A percentile compares a stretch with the other conserved stretches of the same genome.
Evolutionary conservation across 1,140 invertebrate species (phyloP).

Genomic region (Contarinia nasturtii): DNA sequence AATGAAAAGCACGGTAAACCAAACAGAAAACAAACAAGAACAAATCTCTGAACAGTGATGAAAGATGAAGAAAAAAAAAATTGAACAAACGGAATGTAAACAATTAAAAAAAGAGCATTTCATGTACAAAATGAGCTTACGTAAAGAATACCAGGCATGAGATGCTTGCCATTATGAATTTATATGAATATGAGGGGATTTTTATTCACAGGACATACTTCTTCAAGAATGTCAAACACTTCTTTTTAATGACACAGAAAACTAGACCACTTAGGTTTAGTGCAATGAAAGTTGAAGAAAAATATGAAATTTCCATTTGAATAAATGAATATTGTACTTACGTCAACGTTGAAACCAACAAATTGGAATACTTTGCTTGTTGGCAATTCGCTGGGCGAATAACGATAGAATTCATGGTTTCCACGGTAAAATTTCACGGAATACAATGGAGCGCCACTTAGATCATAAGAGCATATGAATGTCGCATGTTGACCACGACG

Average conservation of each 20-base stretch:
- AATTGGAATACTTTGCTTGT: slow-evolving; percentile 48
- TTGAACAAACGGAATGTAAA: not conserved
- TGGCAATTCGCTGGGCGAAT: slow-evolving; percentile 44
- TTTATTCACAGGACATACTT: too few species aligned
- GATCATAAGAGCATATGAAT: slow-evolving; percentile 49
- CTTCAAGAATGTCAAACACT: too few species aligned
- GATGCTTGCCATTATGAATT: too few species aligned
- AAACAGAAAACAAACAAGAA: not conserved
- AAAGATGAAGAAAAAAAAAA: not conserved
- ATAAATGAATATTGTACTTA: slow-evolving; percentile 31
- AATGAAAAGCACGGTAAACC: too few species aligned
- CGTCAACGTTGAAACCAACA: slow-evolving; percentile 51
- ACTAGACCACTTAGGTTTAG: too few species aligned
- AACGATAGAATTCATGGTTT: slow-evolving; percentile 56
- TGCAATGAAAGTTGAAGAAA: not conserved
- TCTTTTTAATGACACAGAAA: too few species aligned
- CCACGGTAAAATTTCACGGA: slow-evolving; percentile 63
- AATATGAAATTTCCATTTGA: not conserved
- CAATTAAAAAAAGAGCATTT: too few species aligned
- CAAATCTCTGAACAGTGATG: not conserved
- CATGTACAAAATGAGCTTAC: too few species aligned
- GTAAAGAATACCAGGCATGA: too few species aligned
- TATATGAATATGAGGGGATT: too few species aligned
- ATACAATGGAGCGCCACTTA: slow-evolving; percentile 52
- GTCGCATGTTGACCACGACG: slow-evolving; percentile 41